Base-by-base conservation (phyloP, 2,888 invertebrate genomes). In the Monochamus alternatus region DNA sequence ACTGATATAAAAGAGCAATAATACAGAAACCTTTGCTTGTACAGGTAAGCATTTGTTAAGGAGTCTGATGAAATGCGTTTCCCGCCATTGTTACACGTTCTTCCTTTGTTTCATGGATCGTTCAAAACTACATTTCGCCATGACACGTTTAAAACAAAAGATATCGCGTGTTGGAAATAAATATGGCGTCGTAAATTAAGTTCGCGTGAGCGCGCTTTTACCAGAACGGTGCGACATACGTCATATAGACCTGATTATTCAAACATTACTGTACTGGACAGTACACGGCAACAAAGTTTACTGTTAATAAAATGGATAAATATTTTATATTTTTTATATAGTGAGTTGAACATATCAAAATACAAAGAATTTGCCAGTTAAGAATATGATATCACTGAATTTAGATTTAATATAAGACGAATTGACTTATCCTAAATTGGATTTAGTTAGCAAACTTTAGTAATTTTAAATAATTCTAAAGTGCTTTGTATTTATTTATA, bases 141-240 rank as follows among this genome's bases (percentile, higher is more conserved):
- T 88, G 88, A 88, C 89, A 88, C 87, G 87, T 87, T 88, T 88
- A 86, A 87, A 88, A 88, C 88, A 88, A 88, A 88, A 88, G 88
- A 86, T 87, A 88, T 88, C 88, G 88, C 88, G 89, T 89, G 88
- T 86, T 86, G 84, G 87, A 87, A 88, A 87, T 88, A 89, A 89
- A 88, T 89, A 89, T 88, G 89, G 89, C 89, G 88, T 84, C 86
- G 88, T 88, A 88, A 88, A 89, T 88, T 88, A 88, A 86, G 88
- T 86, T 89, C 85, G 89, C 89, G 89, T 89, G 89, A 88, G 87
- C 87, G 86, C 84, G 87, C 88, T 88, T 88, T 88, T 85, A 84
- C 84, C 82, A 82, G 82, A 77, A 71, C 79, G 78, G 84, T 82
- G 84, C 84, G 87, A 87, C 87, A 86, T 87, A 86, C 87, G 87